A percentile compares a stretch with the other conserved stretches of the same genome.
Conservation (phyloP, 2,888 invertebrate species). For the Synergus japonicus region DNA sequence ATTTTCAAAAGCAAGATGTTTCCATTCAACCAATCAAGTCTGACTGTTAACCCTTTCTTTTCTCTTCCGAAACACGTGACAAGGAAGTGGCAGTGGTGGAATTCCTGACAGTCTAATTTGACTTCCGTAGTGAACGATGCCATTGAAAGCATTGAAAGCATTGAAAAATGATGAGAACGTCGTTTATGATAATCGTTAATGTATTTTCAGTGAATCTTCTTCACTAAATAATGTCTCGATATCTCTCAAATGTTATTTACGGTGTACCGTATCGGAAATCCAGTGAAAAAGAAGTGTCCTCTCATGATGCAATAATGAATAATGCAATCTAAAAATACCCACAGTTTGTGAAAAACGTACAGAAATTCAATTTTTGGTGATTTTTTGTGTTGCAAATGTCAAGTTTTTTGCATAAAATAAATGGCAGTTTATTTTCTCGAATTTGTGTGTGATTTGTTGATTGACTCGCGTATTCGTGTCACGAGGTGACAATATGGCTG, state of each 20-base stretch:
- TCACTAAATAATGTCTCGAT: conserved; percentile 16
- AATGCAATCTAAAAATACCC: conserved; percentile 17
- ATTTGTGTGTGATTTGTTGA: conserved; percentile 42
- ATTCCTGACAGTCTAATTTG: conserved; percentile 43
- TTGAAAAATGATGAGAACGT: conserved; percentile 48
- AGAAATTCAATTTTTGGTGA: conserved; percentile 35
- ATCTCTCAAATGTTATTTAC: conserved; percentile 15
- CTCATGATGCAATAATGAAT: conserved; percentile 19
- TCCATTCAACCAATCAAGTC: background rate
- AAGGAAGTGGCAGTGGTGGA: background rate
- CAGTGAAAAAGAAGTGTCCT: conserved; percentile 46
- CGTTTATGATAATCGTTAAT: conserved; percentile 44
- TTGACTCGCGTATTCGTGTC: conserved; percentile 50
- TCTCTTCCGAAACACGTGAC: background rate
- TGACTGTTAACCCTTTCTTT: background rate
- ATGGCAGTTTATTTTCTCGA: conserved; percentile 10
- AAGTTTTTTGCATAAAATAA: conserved; percentile 29
- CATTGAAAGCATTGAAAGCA: conserved; percentile 49
- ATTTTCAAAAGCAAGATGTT: background rate
- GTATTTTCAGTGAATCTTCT: conserved; percentile 34
- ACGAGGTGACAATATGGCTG: conserved; percentile 53
- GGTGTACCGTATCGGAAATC: conserved; percentile 43
- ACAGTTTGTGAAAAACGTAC: conserved; percentile 33
- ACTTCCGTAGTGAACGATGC: conserved; percentile 51
- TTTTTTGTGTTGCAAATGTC: conserved; percentile 21